Evolutionary conservation across 2,113 vertebrate genomes (phyloP).

Genomic region (Guaruba guarouba): DNA sequence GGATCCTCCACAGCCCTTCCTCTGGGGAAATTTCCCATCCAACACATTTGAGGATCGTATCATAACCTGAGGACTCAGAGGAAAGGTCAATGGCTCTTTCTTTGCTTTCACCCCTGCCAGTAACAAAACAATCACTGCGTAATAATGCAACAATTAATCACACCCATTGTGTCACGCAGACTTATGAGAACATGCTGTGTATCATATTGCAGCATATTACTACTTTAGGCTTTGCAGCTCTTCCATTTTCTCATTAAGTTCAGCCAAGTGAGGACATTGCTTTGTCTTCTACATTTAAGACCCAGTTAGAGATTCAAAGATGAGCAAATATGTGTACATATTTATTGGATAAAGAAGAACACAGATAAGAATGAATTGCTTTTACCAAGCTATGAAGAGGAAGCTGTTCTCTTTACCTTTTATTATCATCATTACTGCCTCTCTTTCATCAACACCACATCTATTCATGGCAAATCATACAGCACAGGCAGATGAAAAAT

Average conservation of each 20-base stretch:
- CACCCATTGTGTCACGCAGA: not conserved
- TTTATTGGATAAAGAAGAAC: not conserved
- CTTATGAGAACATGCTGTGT: fast-evolving
- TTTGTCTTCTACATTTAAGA: not conserved
- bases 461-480: not conserved
- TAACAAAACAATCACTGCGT: not conserved
- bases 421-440: no score
- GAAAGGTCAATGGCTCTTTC: not conserved
- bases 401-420: not conserved
- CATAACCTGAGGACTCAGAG: not conserved
- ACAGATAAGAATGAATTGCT: not conserved
- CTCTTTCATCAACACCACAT: not conserved
- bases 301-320: not conserved
- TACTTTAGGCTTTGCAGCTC: not conserved
- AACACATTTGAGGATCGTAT: fast-evolving
- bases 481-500: not conserved
- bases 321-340: fast-evolving
- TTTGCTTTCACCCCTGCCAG: not conserved
- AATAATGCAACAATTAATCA: not conserved
- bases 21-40: not conserved
- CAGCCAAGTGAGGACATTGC: fast-evolving
- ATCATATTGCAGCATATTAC: not conserved
- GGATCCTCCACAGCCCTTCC: not conserved
- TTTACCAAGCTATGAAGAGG: not conserved
- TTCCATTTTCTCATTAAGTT: not conserved